phyloP scores from a whole-genome alignment of 2,888 invertebrate species.

The Glyphotaelius pellucidus region DNA sequence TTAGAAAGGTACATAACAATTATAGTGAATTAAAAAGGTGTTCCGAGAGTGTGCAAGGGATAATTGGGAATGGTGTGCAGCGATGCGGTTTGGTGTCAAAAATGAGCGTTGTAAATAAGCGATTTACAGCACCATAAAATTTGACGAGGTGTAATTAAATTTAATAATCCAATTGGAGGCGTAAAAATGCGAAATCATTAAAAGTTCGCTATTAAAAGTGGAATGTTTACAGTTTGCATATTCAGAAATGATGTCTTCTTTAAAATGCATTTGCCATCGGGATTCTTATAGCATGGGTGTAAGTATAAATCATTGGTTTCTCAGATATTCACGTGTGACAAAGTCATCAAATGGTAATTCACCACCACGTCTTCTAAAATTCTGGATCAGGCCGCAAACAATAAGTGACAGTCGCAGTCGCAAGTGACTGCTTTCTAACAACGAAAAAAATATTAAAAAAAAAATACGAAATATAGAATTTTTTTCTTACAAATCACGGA shows the following conservation, averaged over 20 bases:
- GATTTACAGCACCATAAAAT: not conserved
- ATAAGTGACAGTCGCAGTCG: too few relatives aligned
- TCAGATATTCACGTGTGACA: too few relatives aligned
- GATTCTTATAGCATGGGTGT: not conserved
- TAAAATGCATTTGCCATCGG: not conserved
- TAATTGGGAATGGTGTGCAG: not conserved
- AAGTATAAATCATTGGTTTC: not conserved
- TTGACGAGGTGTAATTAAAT: conserved; percentile 16
- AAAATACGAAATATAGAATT: too few relatives aligned
- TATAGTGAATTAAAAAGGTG: conserved; percentile 2
- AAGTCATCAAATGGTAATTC: too few relatives aligned
- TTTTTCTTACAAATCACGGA: too few relatives aligned
- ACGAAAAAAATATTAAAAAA: too few relatives aligned
- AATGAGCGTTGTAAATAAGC: not conserved
- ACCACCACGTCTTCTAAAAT: too few relatives aligned
- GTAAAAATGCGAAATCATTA: conserved; percentile 7
- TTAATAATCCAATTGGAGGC: not conserved
- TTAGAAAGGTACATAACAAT: too few relatives aligned
- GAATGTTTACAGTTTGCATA: not conserved
- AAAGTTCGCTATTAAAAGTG: not conserved
- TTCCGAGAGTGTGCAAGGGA: not conserved
- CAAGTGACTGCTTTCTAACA: too few relatives aligned
- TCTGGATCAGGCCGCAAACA: too few relatives aligned
- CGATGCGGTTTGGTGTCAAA: not conserved
- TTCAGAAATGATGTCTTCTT: not conserved